phyloP scores from a whole-genome alignment of 2,888 invertebrate species.

The Agrochola circellaris region DNA sequence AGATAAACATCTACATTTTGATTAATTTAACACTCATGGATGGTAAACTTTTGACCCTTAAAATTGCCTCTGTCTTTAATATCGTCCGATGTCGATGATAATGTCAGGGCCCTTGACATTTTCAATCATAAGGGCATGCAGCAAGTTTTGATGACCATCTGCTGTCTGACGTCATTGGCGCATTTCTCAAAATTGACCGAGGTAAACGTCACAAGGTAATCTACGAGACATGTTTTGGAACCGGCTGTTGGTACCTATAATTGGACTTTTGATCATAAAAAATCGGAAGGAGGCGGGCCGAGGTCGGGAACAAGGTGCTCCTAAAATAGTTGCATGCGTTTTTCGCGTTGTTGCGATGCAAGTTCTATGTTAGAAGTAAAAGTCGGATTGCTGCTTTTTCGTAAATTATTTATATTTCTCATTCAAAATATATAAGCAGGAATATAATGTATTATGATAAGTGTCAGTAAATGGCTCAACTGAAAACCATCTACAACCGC shows the following conservation, averaged over 20 bases:
- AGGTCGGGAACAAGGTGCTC: slow-evolving; percentile 35
- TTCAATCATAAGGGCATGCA: slow-evolving; percentile 42
- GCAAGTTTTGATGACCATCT: slow-evolving; percentile 58
- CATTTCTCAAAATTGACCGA: slow-evolving; percentile 55
- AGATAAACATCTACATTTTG: not conserved
- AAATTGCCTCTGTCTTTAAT: slow-evolving; percentile 30
- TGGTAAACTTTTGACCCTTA: slow-evolving; percentile 19
- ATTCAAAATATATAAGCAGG: not conserved
- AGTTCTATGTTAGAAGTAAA: not conserved
- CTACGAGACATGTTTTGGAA: slow-evolving; percentile 39
- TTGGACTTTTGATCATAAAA: slow-evolving; percentile 35
- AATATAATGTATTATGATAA: not conserved
- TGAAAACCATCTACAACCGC: not conserved
- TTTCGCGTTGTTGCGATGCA: not conserved
- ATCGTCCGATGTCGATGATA: slow-evolving; percentile 27
- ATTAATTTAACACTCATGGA: not conserved
- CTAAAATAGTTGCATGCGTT: slow-evolving; percentile 1
- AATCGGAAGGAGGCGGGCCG: slow-evolving; percentile 37
- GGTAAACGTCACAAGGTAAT: slow-evolving; percentile 56
- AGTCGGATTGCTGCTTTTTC: not conserved
- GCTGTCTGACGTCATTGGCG: slow-evolving; percentile 55
- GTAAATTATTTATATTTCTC: not conserved
- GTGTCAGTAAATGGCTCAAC: not conserved
- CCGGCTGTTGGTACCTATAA: slow-evolving; percentile 25
- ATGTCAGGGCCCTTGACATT: slow-evolving; percentile 57